phyloP scores from a whole-genome alignment of 2,113 vertebrate genomes.

The Pao palembangensis region DNA sequence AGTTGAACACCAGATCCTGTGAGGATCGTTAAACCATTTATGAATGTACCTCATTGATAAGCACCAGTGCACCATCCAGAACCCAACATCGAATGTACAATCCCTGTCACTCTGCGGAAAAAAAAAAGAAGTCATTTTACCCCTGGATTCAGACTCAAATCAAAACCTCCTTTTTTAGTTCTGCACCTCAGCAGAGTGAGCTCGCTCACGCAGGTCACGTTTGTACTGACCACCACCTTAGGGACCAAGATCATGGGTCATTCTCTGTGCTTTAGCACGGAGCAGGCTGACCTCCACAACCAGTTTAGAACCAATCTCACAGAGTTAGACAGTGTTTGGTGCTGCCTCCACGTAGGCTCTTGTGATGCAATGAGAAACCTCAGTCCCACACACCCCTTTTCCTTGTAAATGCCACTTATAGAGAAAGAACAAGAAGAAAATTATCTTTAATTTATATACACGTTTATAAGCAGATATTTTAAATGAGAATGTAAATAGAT shows the following conservation, averaged over 20 bases:
- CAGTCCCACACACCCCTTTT: slow-evolving; percentile 70
- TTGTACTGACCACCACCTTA: slow-evolving; percentile 16
- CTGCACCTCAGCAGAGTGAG: slow-evolving; percentile 15
- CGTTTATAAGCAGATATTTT: slow-evolving; percentile 76
- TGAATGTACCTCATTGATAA: slow-evolving; percentile 75
- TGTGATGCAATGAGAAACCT: slow-evolving; percentile 77
- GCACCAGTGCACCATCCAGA: slow-evolving; percentile 67
- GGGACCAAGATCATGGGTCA: slow-evolving; percentile 69
- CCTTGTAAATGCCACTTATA: slow-evolving; percentile 76
- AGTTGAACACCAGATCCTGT: slow-evolving; percentile 47
- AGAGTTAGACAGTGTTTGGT: slow-evolving; percentile 67
- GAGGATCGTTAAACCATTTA: slow-evolving; percentile 51
- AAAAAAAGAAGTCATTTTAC: slow-evolving; percentile 4
- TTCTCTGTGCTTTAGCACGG: slow-evolving; percentile 25
- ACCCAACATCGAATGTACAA: slow-evolving; percentile 69
- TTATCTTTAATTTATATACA: slow-evolving; percentile 75
- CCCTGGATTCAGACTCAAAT: slow-evolving; percentile 29
- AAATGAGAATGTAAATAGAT: slow-evolving; percentile 77
- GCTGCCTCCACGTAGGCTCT: slow-evolving; percentile 72
- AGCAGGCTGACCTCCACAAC: slow-evolving; percentile 36
- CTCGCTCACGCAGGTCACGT: no score
- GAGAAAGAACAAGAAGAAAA: slow-evolving; percentile 62
- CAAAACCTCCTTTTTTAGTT: no score
- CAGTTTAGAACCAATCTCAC: slow-evolving; percentile 33
- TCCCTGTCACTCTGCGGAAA: slow-evolving; percentile 45